Conservation (phyloP, 2,888 invertebrate genomes). For the Danaus chrysippus region DNA sequence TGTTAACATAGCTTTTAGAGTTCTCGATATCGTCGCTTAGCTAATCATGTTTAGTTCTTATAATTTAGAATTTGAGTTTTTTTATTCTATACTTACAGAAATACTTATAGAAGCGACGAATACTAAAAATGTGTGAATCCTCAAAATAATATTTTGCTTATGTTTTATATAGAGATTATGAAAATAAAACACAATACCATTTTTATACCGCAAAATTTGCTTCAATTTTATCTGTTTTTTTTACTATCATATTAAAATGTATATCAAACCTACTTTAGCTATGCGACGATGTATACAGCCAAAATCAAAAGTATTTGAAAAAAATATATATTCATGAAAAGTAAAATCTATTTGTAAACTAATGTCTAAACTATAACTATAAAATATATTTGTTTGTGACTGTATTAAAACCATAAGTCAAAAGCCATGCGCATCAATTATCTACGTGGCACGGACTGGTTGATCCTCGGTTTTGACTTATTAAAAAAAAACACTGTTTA, state of each 20-base stretch:
- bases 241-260: too few species aligned
- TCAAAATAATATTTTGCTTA: too few species aligned
- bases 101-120: too few species aligned
- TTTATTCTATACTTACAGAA: background rate
- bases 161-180: too few species aligned
- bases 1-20: constrained; percentile 8
- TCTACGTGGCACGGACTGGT: constrained; percentile 25
- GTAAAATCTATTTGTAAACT: background rate
- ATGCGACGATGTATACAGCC: constrained; percentile 9
- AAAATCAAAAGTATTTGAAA: constrained; percentile 6
- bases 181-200: too few species aligned
- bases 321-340: background rate
- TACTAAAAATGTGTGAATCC: too few species aligned
- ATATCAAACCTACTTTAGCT: constrained; percentile 1
- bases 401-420: constrained; percentile 1
- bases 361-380: background rate
- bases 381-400: constrained; percentile 10
- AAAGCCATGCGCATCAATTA: constrained; percentile 24
- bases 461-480: constrained; percentile 6
- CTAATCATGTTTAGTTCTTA: background rate
- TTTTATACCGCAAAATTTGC: too few species aligned
- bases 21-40: constrained; percentile 11
- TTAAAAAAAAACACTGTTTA: background rate
- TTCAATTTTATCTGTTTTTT: too few species aligned
- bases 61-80: background rate